Evolutionary conservation across 2,797 vertebrate genomes (phyloP).

Genomic region (Coendou prehensilis): DNA sequence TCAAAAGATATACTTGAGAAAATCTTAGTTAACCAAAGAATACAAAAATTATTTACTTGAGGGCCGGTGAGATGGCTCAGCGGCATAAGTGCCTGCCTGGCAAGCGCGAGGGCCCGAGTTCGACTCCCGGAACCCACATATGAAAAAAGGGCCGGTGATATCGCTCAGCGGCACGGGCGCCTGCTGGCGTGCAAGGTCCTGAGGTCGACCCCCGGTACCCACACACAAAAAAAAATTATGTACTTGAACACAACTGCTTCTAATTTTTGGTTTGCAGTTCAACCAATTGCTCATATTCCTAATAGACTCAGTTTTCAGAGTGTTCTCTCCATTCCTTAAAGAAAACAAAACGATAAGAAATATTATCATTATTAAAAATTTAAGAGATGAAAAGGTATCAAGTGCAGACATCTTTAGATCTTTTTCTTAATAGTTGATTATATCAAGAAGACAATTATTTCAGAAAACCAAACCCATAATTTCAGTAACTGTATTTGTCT

Average conservation of each 20-base stretch:
- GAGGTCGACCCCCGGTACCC: too few species aligned
- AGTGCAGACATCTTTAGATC: slow-evolving; percentile 5
- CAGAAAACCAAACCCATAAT: slow-evolving; percentile 46
- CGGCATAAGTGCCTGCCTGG: too few species aligned
- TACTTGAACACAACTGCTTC: background rate
- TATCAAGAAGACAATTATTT: slow-evolving; percentile 40
- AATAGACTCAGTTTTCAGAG: slow-evolving; percentile 18
- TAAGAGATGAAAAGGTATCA: background rate
- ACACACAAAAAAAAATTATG: background rate
- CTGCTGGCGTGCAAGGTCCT: too few species aligned
- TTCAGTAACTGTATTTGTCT: slow-evolving; percentile 48
- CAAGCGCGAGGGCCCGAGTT: too few species aligned
- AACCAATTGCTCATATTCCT: background rate
- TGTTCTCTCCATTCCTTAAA: background rate
- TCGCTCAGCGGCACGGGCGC: too few species aligned
- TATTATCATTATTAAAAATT: slow-evolving; percentile 8
- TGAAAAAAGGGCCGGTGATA: too few species aligned
- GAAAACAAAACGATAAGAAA: slow-evolving; percentile 31
- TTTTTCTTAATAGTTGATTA: slow-evolving; percentile 30
- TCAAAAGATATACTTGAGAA: background rate
- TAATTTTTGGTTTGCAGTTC: slow-evolving; percentile 14
- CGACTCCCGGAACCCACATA: too few species aligned
- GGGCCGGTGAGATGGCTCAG: too few species aligned
- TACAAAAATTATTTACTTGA: background rate
- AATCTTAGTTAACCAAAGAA: slow-evolving; percentile 41